Evolutionary conservation across 2,797 vertebrate species (phyloP).

Genomic region (Allobates femoralis): DNA sequence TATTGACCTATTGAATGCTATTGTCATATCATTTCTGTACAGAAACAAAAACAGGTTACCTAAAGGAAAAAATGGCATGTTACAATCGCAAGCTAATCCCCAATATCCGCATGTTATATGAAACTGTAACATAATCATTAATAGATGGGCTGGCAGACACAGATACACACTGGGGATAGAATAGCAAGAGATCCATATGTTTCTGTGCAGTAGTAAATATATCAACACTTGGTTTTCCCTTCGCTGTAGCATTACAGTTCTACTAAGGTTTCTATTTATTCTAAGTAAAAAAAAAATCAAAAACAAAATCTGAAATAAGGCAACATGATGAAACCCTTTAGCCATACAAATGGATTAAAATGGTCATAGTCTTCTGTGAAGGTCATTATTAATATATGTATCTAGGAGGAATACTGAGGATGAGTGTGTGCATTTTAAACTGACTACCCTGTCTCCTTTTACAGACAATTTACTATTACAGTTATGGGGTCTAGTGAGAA

Average conservation of each 20-base stretch:
- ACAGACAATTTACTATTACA: too few species aligned
- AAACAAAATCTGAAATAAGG: background rate
- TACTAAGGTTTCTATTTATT: background rate
- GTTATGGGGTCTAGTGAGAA: background rate
- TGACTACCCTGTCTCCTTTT: background rate
- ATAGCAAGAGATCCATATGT: conserved; percentile 6
- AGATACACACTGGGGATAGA: background rate
- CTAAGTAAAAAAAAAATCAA: background rate
- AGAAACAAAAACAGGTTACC: background rate
- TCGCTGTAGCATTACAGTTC: background rate
- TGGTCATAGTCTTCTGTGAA: background rate
- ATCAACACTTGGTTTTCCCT: background rate
- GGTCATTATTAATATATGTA: background rate
- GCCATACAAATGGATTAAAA: background rate
- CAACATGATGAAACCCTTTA: background rate
- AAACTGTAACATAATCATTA: conserved; percentile 7
- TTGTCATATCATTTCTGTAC: background rate
- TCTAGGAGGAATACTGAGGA: background rate
- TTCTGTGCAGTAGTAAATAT: background rate
- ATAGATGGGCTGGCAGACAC: background rate
- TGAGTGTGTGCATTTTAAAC: background rate
- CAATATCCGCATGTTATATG: conserved; percentile 5
- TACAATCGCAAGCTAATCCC: background rate
- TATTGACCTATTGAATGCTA: background rate
- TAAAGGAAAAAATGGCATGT: background rate